Base-by-base conservation (phyloP, 2,888 invertebrate genomes). In the Tiliacea citrago region DNA sequence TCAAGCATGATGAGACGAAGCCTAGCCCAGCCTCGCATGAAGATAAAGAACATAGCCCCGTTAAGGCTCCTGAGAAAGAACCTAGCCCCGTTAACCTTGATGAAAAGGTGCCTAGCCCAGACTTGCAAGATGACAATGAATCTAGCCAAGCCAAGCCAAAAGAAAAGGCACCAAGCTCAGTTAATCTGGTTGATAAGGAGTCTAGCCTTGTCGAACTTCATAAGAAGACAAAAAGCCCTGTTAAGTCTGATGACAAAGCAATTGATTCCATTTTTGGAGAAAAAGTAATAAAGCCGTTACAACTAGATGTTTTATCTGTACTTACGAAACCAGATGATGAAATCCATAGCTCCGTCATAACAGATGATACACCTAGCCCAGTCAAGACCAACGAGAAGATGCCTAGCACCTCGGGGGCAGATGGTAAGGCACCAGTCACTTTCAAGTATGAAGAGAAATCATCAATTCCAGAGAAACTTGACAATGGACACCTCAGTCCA, bases 401-500 rank as follows among this genome's bases (percentile, higher is more conserved):
- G 21, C 57, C 55, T 0, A 72, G 42, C 8, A 45, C 47, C 0
- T 51, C n/a, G 0, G 47, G 71, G 6, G 66, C 58, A 16, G 69
- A 67, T 8, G 69, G 63, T 0, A 77, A 75, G 7, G 68, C 29
- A 29, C 65, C 61, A 0, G 72, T 39, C 7, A 29, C 51, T 2
- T 47, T 51, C 4, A 69, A 77, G 10, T 35, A 47, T 16, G 60
- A 60, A 39, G 51, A 57, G 4, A 68, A 68, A 45, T 1, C 24
- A 47, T 35, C 21, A 16, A 72, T 42, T 51, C 18, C 21, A 53
- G 47, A 66, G 4, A 62, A 73, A 8, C 65, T 53, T 0, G 83
- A 82, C 13, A 78, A 83, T 8, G 77, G 76, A n/a, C 58, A 66
- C 3, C 45, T 72, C 13, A 75, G 71, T 55, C 62, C 72, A 39